Conservation (phyloP, 2,113 vertebrate species). For the Chascanopsetta lugubris region DNA sequence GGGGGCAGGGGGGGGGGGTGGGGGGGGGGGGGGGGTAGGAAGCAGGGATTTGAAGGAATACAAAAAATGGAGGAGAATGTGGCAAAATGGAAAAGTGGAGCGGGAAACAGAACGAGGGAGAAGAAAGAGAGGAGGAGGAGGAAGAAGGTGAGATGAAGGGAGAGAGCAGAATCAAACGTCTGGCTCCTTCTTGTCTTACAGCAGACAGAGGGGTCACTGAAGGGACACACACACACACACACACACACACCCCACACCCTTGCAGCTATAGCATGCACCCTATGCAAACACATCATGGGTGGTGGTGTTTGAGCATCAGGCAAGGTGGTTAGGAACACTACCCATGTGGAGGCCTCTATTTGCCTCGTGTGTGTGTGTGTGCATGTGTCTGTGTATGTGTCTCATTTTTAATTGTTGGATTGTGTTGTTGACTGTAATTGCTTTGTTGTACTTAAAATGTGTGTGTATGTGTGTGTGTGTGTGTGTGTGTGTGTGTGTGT, state of each 20-base stretch:
- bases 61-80: conserved; percentile 25
- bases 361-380: conserved; percentile 13
- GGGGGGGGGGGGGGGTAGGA: conserved; percentile 23
- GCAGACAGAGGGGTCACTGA: conserved; percentile 63
- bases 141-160: conserved; percentile 23
- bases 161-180: conserved; percentile 69
- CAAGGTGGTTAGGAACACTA: conserved; percentile 35
- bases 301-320: conserved; percentile 35
- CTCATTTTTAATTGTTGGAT: conserved; percentile 12
- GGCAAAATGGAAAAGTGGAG: conserved; percentile 8
- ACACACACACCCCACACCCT: conserved; percentile 32
- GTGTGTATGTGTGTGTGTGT: conserved; percentile 9
- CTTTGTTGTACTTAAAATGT: not conserved
- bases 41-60: conserved; percentile 43
- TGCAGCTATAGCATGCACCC: conserved; percentile 38
- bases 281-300: conserved; percentile 52
- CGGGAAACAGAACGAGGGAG: not conserved
- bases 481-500: conserved; percentile 3
- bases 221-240: conserved; percentile 51
- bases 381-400: not conserved
- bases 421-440: not conserved
- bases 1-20: conserved; percentile 1
- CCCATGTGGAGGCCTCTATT: conserved; percentile 26
- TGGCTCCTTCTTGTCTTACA: conserved; percentile 61
- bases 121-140: not conserved